Evolutionary conservation across 1,140 invertebrate species (phyloP), one percentile per base, ranked within the genome.

Genomic region (Andrena cerasifolii): DNA sequence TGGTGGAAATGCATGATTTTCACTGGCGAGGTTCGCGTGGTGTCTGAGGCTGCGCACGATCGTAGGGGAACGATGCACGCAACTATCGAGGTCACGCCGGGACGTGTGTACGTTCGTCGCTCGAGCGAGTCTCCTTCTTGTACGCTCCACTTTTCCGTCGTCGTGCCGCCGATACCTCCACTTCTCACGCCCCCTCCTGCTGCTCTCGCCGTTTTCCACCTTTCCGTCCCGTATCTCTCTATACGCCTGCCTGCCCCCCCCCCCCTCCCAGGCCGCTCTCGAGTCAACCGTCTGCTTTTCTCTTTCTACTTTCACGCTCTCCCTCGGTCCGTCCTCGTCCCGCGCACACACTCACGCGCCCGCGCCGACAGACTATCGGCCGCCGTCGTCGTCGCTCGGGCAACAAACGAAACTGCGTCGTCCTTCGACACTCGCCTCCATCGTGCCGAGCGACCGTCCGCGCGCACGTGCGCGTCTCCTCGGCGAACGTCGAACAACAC

Each of bases 1-100:
- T 61, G 67, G 67, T 77, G 33, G 75, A 77, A 77, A 61, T 62
- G 66, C 75, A 77, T 77, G 66, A 77, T 77, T 77, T 71, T 77
- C 75, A 61, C 75, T 77, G 56, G 75, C 75, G 67, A 77, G 71
- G 71, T 71, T 71, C 74, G 28, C 54, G 31, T 33, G 40, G 31
- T 33, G 40, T 36, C 73, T 58, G 73, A 76, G 73, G 63, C 73
- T 76, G 73, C 62, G 73, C 73, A 61, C 54, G 65, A 68, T 59
- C 74, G 54, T 59, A 54, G 56, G 24, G 43, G 70, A 59, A n/a
- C 16, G 36, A 24, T 43, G 49, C 21, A 36, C 36, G 33, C 49
- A 33, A 18, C 28, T 58, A 78, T 78, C 59, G 76, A 78, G 76
- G 76, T 78, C 76, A 71, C 40, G 56, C 26, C 59, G n/a, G 45